Evolutionary conservation across 1,140 invertebrate genomes (phyloP).

Genomic region (Phthorimaea operculella): DNA sequence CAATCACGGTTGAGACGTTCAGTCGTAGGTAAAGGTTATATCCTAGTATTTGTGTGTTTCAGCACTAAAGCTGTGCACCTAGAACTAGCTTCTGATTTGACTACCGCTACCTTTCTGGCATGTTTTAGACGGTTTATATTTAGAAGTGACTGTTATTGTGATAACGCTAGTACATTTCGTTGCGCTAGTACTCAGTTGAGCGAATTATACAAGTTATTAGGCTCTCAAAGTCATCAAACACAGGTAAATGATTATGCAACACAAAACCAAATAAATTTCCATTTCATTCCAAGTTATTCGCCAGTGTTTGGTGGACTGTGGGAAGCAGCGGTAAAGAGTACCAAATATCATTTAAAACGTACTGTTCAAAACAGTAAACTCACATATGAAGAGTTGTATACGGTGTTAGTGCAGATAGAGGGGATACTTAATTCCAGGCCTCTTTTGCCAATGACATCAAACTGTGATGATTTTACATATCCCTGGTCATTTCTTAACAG

Average conservation of each 20-base stretch:
- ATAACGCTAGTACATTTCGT: background rate
- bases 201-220: background rate
- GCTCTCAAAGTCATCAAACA: background rate
- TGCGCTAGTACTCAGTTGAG: background rate
- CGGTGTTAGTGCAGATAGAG: conserved; percentile 19
- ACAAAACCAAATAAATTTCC: background rate
- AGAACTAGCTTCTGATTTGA: background rate
- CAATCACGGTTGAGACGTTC: background rate
- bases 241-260: background rate
- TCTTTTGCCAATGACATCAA: background rate
- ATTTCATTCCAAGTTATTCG: too few relatives aligned
- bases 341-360: conserved; percentile 15
- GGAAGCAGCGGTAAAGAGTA: conserved; percentile 22
- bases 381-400: conserved; percentile 17
- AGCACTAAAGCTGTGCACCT: background rate
- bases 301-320: conserved; percentile 42
- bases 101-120: background rate
- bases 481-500: conserved; percentile 7
- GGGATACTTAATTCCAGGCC: conserved; percentile 12
- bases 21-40: background rate
- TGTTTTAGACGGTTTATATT: background rate
- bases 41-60: too few relatives aligned
- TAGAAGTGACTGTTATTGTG: background rate
- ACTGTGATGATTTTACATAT: background rate
- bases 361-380: conserved; percentile 12